A percentile compares a stretch with the other conserved stretches of the same genome.
These are phyloP conservation scores for Rhagophthalmus giganteus DNA, from an alignment of 2,888 invertebrate species.

Conservation along the genomic window DNA sequence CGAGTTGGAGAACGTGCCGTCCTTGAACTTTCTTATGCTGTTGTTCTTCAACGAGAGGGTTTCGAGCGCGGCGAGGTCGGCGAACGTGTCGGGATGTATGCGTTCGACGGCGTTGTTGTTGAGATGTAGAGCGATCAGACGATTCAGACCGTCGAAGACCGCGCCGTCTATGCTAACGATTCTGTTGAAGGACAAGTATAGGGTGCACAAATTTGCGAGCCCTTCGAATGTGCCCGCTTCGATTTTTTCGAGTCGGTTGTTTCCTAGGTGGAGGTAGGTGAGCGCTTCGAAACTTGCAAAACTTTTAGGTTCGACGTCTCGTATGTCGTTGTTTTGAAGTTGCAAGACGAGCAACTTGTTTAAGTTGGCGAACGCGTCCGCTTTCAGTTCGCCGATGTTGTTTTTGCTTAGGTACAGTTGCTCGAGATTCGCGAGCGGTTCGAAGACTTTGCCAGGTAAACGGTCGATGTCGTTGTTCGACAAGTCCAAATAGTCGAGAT, in stretches of 20 bases:
- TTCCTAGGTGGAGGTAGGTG: neutral
- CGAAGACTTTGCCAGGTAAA: neutral
- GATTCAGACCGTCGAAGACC: neutral
- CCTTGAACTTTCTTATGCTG: neutral
- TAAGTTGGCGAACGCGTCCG: neutral
- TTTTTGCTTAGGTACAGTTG: neutral
- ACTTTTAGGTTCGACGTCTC: neutral
- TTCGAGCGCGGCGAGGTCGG: neutral
- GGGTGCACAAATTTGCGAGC: neutral
- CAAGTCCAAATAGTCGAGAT: neutral
- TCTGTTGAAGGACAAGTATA: conserved; percentile 1
- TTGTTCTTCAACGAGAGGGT: neutral
- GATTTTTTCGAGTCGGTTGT: neutral
- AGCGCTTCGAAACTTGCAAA: neutral
- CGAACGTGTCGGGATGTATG: neutral
- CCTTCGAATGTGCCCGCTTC: conserved; percentile 3
- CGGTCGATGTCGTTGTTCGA: neutral
- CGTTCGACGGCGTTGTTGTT: neutral
- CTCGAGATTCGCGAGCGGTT: neutral
- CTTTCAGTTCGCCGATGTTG: neutral
- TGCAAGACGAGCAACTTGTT: neutral
- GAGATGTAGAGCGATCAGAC: neutral
- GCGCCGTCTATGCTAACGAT: neutral
- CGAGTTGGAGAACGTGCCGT: neutral
- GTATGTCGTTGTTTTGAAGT: neutral